Base-by-base conservation (phyloP, 2,797 vertebrate genomes). In the Myotis pilosus region DNA sequence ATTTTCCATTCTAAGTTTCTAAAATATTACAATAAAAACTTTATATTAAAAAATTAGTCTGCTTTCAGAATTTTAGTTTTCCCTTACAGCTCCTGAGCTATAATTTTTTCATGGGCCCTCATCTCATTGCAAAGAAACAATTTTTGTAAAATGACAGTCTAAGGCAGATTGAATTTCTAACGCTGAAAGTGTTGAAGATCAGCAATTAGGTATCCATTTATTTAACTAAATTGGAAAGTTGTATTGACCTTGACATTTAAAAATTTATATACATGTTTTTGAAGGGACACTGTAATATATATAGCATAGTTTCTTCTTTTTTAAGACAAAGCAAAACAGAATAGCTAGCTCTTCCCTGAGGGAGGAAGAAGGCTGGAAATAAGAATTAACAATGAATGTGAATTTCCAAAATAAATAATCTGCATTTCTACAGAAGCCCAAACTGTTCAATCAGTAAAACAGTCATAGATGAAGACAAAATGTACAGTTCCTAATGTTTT, bases 341-440 rank as follows among this genome's bases (percentile, higher is more conserved):
- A 64, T 51, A 64, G 10, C 30, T 55, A 57, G 38, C 55, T 64
- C 76, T 82, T 82, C 88, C 38, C 38, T 30, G 19, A 6, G 10
- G 11, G 9, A 66, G 49, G 74, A 85, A 57, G 55, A 44, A 68
- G 28, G 3, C 28, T 19, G 75, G 10, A 71, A 12, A 47, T 36
- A 28, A 88, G 53, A 20, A 62, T 38, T 47, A 22, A 85, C 16
- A 66, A 81, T 6, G 12, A 71, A 19, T 3, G 23, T 49, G 13
- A 68, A 81, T 95, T 94, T 69, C 36, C 30, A 86, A 81, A 89
- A 85, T 51, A 36, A 44, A 88, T 41, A 38, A 55, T 83, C 57
- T 80, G 64, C 28, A 30, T 36, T 80, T 89, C 64, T 84, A 38
- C 2, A 38, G 62, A 74, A 92, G 49, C 38, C 6, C 80, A 44